phyloP scores from a whole-genome alignment of 2,888 invertebrate species.

The Amaurobius ferox region DNA sequence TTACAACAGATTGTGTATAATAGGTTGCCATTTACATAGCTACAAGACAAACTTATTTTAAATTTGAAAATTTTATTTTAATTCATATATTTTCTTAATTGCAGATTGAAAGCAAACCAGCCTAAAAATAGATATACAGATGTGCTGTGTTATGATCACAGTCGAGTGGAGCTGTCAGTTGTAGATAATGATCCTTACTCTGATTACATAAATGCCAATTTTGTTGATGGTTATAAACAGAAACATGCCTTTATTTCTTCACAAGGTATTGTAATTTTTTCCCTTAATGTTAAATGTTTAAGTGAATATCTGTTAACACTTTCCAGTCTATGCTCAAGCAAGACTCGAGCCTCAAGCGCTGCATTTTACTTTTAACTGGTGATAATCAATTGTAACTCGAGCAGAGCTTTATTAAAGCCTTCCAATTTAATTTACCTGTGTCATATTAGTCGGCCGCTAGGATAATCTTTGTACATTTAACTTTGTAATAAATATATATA shows the following conservation, averaged over 20 bases:
- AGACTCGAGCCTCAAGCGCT: too few relatives aligned
- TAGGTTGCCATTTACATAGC: too few relatives aligned
- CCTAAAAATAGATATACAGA: constrained; percentile 87
- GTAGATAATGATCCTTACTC: constrained; percentile 84
- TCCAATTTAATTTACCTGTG: too few relatives aligned
- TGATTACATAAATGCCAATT: constrained; percentile 98
- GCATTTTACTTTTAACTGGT: too few relatives aligned
- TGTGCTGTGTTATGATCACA: constrained; percentile 96
- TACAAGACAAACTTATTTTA: too few relatives aligned
- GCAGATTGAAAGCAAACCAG: constrained; percentile 74
- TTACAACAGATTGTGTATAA: too few relatives aligned
- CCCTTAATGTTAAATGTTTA: not conserved
- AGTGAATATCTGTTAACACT: not conserved
- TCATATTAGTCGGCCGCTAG: too few relatives aligned
- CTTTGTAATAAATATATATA: too few relatives aligned
- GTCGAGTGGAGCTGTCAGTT: constrained; percentile 89
- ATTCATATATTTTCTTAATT: not conserved
- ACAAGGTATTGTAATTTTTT: constrained; percentile 83
- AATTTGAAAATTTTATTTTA: not conserved
- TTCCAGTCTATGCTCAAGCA: not conserved
- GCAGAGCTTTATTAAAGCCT: too few relatives aligned
- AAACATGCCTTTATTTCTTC: constrained; percentile 98
- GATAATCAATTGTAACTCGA: too few relatives aligned
- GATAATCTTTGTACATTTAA: too few relatives aligned
- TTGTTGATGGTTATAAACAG: constrained; percentile 98